A percentile compares a stretch with the other conserved stretches of the same genome.
Conservation (phyloP, 2,113 vertebrate genomes). For the Panurus biarmicus region DNA sequence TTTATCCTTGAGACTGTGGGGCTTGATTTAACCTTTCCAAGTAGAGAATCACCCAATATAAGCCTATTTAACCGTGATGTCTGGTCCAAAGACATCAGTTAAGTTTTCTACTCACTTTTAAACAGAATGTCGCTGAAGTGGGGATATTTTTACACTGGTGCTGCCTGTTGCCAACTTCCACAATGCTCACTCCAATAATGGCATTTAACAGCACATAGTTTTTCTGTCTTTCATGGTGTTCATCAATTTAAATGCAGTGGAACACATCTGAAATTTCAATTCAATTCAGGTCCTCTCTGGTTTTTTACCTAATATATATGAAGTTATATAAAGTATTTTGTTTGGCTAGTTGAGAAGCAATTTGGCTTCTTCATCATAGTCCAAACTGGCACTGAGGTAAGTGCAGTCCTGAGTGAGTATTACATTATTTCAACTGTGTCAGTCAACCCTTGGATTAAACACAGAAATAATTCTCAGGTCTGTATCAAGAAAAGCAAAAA, state of each 20-base stretch:
- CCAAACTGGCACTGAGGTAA: not conserved
- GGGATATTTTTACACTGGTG: not conserved
- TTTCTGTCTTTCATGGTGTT: not conserved
- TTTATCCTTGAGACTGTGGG: not conserved
- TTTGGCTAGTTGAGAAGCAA: not conserved
- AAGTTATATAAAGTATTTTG: not conserved
- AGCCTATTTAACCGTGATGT: fast-evolving
- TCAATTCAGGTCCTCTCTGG: not conserved
- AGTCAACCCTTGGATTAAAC: not conserved
- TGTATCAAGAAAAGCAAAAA: not conserved
- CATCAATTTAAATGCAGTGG: not conserved
- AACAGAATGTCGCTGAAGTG: not conserved
- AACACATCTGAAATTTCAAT: not conserved
- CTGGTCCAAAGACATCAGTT: not conserved
- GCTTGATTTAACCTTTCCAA: not conserved
- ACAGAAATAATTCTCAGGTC: not conserved
- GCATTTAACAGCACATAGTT: not conserved
- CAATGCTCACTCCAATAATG: not conserved
- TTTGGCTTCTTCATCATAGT: not conserved
- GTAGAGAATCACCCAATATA: fast-evolving
- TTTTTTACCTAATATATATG: not conserved
- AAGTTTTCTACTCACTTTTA: not conserved
- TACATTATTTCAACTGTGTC: not conserved
- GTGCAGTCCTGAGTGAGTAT: not conserved
- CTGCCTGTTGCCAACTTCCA: not conserved